Percentiles rank a stretch among this genome's conserved stretches.
These are phyloP conservation scores for Paracentrotus lividus DNA, from an alignment of 53 echinoderm and acorn worm species.

Conservation along the genomic window DNA sequence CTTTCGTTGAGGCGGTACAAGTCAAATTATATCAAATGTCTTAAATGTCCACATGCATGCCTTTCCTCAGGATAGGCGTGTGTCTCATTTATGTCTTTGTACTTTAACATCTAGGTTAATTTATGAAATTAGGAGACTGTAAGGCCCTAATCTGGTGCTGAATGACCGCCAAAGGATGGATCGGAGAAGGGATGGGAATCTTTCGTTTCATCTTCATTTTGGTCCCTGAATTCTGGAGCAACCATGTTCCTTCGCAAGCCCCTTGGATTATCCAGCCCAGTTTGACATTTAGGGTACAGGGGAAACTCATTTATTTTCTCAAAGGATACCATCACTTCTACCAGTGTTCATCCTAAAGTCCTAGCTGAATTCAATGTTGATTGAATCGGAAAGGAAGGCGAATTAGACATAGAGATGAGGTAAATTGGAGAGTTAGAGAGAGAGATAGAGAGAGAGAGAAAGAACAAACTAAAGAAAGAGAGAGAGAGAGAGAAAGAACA, in stretches of 20 bases:
- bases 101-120: conserved; percentile 9
- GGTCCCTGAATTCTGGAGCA: not conserved
- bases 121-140: not conserved
- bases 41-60: not conserved
- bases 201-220: not conserved
- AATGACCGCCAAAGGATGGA: not conserved
- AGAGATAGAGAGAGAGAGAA: not conserved
- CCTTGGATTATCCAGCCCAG: not conserved
- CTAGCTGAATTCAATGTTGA: not conserved
- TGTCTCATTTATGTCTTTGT: not conserved
- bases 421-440: not conserved
- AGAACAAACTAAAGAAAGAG: not conserved
- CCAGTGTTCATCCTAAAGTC: not conserved
- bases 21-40: not conserved
- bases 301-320: conserved; percentile 8
- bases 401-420: too few relatives aligned
- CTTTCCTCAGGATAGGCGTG: not conserved
- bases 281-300: not conserved
- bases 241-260: not conserved
- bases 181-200: not conserved
- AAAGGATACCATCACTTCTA: conserved; percentile 20
- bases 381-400: not conserved
- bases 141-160: not conserved
- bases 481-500: not conserved
- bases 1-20: not conserved